Conservation (phyloP, 2,113 vertebrate species). For the Cebidichthys violaceus region DNA sequence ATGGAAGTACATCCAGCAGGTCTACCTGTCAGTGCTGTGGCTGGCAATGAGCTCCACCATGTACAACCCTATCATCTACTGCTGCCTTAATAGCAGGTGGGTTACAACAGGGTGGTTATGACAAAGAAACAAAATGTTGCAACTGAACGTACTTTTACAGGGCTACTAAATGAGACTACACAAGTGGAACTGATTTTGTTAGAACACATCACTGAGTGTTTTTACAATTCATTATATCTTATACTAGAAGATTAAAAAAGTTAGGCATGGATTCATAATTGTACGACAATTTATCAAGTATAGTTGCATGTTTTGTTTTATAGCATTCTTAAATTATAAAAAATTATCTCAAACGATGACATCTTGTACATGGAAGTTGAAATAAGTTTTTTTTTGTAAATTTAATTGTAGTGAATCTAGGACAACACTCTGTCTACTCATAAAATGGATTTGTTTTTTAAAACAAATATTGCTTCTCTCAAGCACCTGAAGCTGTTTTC, state of each 20-base stretch:
- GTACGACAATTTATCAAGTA: background rate
- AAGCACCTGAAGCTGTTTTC: too few relatives aligned
- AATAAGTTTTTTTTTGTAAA: too few relatives aligned
- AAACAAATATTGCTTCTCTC: background rate
- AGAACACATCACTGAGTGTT: background rate
- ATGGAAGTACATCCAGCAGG: constrained; percentile 97
- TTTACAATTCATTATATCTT: background rate
- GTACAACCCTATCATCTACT: constrained; percentile 99
- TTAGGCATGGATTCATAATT: background rate
- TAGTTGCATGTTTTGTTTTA: background rate
- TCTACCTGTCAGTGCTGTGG: constrained; percentile 95
- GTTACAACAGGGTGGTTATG: constrained; percentile 10
- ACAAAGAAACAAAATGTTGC: background rate
- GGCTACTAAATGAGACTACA: background rate
- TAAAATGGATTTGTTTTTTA: background rate
- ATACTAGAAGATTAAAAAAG: background rate
- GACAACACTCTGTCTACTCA: too few relatives aligned
- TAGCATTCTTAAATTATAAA: too few relatives aligned
- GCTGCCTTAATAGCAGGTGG: constrained; percentile 97
- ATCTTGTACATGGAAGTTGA: too few relatives aligned
- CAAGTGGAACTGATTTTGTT: background rate
- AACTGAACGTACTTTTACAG: background rate
- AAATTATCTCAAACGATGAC: too few relatives aligned
- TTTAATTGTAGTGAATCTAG: background rate
- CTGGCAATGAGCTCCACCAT: constrained; percentile 99